These are phyloP conservation scores for Pempheris klunzingeri DNA, from an alignment of 2,797 vertebrate species.

Conservation along the genomic window DNA sequence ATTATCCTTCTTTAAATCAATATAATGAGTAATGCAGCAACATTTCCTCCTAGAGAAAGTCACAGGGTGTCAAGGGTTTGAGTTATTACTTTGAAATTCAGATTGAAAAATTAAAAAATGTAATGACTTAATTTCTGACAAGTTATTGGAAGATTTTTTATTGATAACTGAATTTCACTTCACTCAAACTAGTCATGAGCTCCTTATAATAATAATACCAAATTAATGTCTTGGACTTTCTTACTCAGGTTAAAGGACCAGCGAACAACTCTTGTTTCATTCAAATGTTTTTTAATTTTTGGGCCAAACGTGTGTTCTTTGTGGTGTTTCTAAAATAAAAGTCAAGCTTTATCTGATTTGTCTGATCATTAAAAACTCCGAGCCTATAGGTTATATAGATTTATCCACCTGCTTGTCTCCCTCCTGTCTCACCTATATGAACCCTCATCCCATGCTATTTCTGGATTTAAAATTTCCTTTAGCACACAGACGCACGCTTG, in stretches of 20 bases:
- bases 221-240: not conserved
- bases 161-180: not conserved
- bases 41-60: not conserved
- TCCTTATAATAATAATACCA: not conserved
- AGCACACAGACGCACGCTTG: constrained; percentile 25
- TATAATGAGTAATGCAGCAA: not conserved
- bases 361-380: no score
- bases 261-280: not conserved
- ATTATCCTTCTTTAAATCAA: not conserved
- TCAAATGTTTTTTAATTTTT: no score
- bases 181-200: not conserved
- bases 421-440: constrained; percentile 16
- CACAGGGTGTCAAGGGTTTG: not conserved
- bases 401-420: constrained; percentile 3
- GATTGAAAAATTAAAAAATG: not conserved
- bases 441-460: constrained; percentile 43
- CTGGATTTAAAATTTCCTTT: constrained; percentile 52
- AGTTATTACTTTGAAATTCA: not conserved
- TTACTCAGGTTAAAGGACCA: not conserved
- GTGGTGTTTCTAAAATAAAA: constrained; percentile 8
- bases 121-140: not conserved
- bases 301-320: not conserved
- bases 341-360: not conserved
- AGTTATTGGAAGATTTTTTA: not conserved
- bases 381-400: not conserved